Conservation (phyloP, 1,140 invertebrate species). For the Agrilus planipennis region DNA sequence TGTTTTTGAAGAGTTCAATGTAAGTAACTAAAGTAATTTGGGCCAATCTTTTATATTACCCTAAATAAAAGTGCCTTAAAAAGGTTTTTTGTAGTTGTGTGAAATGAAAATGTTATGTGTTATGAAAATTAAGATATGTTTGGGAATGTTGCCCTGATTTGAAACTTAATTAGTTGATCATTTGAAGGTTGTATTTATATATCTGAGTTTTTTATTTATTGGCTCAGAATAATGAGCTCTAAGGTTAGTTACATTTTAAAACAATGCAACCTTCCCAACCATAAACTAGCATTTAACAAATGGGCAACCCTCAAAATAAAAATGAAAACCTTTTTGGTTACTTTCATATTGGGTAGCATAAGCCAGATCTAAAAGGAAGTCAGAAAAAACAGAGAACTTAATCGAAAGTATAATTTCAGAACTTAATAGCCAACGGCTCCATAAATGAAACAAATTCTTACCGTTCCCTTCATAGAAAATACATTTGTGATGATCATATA, state of each 20-base stretch:
- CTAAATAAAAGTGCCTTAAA: too few relatives aligned
- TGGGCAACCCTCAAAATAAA: too few relatives aligned
- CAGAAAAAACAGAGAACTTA: not conserved
- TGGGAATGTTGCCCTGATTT: not conserved
- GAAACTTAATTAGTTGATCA: too few relatives aligned
- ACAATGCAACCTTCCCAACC: too few relatives aligned
- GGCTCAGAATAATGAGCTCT: too few relatives aligned
- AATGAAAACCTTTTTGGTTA: too few relatives aligned
- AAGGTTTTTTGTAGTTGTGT: slow-evolving; percentile 5
- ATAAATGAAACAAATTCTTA: not conserved
- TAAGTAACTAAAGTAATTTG: too few relatives aligned
- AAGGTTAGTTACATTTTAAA: too few relatives aligned
- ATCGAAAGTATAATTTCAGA: not conserved
- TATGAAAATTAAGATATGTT: not conserved
- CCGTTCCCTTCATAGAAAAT: slow-evolving; percentile 9
- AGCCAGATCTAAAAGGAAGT: not conserved
- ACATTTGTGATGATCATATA: slow-evolving; percentile 26
- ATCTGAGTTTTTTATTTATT: too few relatives aligned
- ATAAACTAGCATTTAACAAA: too few relatives aligned
- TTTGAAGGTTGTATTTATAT: too few relatives aligned
- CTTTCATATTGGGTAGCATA: not conserved
- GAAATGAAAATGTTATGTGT: not conserved
- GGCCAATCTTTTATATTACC: too few relatives aligned
- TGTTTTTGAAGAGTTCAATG: slow-evolving; percentile 16
- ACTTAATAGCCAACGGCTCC: not conserved